Evolutionary conservation across 2,888 invertebrate genomes (phyloP).

Genomic region (Agapetus fuscipes): DNA sequence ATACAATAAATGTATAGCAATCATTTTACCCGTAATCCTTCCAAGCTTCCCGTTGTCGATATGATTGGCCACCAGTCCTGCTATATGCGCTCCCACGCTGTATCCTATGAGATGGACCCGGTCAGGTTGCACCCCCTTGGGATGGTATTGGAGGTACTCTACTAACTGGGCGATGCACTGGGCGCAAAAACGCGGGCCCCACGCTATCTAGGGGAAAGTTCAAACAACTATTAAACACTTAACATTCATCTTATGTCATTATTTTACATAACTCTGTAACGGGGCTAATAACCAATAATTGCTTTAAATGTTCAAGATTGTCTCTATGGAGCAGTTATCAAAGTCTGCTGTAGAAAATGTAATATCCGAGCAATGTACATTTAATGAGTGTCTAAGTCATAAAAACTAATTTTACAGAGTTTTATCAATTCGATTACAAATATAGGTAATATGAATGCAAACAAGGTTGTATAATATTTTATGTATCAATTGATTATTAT

Average conservation of each 20-base stretch:
- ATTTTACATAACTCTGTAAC: neutral
- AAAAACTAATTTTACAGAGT: no score
- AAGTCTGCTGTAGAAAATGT: no score
- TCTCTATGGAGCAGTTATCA: no score
- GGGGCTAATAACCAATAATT: no score
- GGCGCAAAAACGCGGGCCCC: slow-evolving; percentile 53
- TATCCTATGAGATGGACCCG: slow-evolving; percentile 74
- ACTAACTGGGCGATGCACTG: slow-evolving; percentile 75
- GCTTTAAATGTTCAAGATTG: no score
- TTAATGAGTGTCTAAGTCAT: no score
- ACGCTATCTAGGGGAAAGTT: slow-evolving; percentile 36
- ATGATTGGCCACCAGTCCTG: slow-evolving; percentile 73
- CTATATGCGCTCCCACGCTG: slow-evolving; percentile 80
- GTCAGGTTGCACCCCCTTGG: slow-evolving; percentile 64
- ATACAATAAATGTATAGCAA: no score
- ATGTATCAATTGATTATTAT: no score
- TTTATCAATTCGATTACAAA: no score
- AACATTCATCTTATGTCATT: neutral
- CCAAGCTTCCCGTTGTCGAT: slow-evolving; percentile 68
- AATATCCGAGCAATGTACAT: no score
- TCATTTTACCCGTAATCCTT: slow-evolving; percentile 59
- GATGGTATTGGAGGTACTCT: slow-evolving; percentile 68
- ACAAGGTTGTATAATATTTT: no score
- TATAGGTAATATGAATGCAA: no score
- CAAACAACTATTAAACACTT: neutral